Percentiles rank a stretch among this genome's conserved stretches.
Conservation (phyloP, 2,888 invertebrate species). For the Troglohyphantes excavatus region DNA sequence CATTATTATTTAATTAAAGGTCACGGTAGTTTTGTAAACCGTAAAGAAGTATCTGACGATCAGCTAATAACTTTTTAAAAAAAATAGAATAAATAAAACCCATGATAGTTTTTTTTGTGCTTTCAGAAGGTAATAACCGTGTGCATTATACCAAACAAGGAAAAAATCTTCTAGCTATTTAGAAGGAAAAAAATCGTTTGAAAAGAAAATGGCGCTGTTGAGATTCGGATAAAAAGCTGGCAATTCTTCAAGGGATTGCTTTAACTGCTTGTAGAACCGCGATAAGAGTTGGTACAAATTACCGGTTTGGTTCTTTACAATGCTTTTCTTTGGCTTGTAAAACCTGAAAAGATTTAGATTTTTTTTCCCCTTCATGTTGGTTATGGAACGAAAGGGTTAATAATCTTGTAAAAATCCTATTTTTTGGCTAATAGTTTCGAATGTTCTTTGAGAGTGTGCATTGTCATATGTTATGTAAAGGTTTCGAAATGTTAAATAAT, state of each 20-base stretch:
- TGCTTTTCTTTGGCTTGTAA: not conserved
- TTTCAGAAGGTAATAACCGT: constrained; percentile 12
- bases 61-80: not conserved
- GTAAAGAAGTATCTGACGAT: not conserved
- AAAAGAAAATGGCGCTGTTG: constrained; percentile 23
- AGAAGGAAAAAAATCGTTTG: constrained; percentile 6
- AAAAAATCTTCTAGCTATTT: constrained; percentile 36
- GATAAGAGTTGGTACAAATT: constrained; percentile 35
- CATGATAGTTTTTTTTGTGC: constrained; percentile 20
- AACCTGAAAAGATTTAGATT: not conserved
- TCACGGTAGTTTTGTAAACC: not conserved
- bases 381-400: constrained; percentile 25
- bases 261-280: constrained; percentile 37
- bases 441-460: too few species aligned
- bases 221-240: constrained; percentile 30
- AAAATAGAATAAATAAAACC: not conserved
- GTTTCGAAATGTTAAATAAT: too few species aligned
- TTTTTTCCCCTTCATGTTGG: not conserved
- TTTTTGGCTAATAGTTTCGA: too few species aligned
- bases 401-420: too few species aligned
- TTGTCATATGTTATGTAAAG: too few species aligned
- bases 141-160: constrained; percentile 36
- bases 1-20: not conserved
- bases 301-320: not conserved
- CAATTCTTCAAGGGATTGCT: constrained; percentile 15